Evolutionary conservation across 2,113 vertebrate genomes (phyloP).

Genomic region (Gopherus flavomarginatus): DNA sequence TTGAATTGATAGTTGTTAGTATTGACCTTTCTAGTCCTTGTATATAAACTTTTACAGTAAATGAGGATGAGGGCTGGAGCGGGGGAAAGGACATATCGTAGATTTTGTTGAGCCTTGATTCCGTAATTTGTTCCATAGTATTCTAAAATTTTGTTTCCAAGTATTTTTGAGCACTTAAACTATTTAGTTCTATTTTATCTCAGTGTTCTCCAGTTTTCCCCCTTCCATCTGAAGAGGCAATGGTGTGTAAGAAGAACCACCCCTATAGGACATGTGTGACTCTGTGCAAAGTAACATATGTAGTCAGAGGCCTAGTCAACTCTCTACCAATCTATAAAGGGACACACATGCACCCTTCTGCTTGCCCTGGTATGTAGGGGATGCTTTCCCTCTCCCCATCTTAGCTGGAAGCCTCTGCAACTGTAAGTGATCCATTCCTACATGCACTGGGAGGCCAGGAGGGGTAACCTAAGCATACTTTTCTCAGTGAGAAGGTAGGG

Average conservation of each 20-base stretch:
- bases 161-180: not conserved
- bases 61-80: not conserved
- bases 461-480: not conserved
- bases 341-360: not conserved
- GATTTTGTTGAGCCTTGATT: not conserved
- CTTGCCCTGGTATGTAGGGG: not conserved
- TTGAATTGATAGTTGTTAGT: not conserved
- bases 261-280: not conserved
- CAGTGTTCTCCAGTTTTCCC: not conserved
- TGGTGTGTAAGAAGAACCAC: not conserved
- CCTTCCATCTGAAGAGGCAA: fast-evolving
- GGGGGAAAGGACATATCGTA: not conserved
- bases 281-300: not conserved
- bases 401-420: not conserved
- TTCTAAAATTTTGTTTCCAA: not conserved
- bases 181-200: not conserved
- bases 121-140: not conserved
- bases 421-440: not conserved
- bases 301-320: not conserved
- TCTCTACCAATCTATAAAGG: not conserved
- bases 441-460: not conserved
- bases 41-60: not conserved
- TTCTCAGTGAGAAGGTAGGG: not conserved
- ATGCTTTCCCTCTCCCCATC: not conserved
- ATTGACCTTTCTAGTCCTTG: not conserved